Evolutionary conservation across 2,888 invertebrate genomes (phyloP).

Genomic region (Yponomeuta evonymella): DNA sequence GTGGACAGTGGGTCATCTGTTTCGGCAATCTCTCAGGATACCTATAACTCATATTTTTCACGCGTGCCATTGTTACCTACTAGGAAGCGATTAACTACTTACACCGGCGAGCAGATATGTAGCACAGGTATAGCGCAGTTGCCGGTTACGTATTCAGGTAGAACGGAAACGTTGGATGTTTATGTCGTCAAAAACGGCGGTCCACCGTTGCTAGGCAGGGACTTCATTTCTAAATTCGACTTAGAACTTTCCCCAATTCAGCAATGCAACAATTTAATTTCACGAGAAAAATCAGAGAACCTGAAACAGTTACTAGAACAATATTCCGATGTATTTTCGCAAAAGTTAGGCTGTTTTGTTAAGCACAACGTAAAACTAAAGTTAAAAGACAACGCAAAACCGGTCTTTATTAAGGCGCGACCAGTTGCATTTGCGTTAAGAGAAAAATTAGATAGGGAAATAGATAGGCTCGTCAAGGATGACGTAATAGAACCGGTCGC

Average conservation of each 20-base stretch:
- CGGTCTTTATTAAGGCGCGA: too few species aligned
- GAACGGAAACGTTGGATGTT: neutral
- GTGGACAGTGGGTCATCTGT: constrained; percentile 17
- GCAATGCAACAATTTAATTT: neutral
- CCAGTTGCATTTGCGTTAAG: too few species aligned
- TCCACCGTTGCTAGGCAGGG: constrained; percentile 15
- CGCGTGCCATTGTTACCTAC: neutral
- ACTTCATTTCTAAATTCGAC: constrained; percentile 18
- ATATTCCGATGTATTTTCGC: neutral
- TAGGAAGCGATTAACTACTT: neutral
- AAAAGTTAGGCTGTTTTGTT: neutral
- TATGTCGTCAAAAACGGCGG: constrained; percentile 8
- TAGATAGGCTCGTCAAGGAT: neutral
- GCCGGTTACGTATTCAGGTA: neutral
- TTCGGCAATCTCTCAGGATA: constrained; percentile 8
- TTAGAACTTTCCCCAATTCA: constrained; percentile 5
- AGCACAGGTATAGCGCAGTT: neutral
- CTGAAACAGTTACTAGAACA: neutral
- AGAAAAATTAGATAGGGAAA: too few species aligned
- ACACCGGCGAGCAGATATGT: neutral
- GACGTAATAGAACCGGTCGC: neutral
- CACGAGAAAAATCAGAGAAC: neutral
- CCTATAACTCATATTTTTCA: neutral
- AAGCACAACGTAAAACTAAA: constrained; percentile 5
- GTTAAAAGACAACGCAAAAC: too few species aligned